Base-by-base conservation (phyloP, 2,113 vertebrate genomes). In the Pedionomus torquatus region DNA sequence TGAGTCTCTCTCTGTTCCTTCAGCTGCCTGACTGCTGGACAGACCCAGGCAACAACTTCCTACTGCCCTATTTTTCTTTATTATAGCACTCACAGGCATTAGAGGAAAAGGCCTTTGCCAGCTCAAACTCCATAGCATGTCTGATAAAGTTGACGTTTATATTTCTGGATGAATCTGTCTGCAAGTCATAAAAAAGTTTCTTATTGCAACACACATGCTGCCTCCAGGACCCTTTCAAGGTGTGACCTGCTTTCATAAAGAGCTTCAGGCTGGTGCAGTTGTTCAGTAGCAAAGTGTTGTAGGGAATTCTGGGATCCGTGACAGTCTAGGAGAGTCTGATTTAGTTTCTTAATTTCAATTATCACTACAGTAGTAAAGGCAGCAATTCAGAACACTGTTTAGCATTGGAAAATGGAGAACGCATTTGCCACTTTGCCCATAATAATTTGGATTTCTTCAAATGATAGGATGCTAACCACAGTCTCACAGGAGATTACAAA, bases 311-410 rank as follows among this genome's bases (percentile, higher is more conserved):
- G 83, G 58, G 72, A 72, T 75, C 30, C 48, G 15, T 44, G 75
- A 16, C 72, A 39, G 64, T 64, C 48, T 83, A 49, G 24, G 13
- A 72, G 14, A 70, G 23, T 70, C 60, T 78, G 48, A 75, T 54
- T 65, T 68, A 71, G 26, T 83, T 91, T 82, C 55, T 91, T 89
- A 48, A 72, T 90, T 90, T 90, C 85, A 92, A 78, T 89, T 94
- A 81, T 84, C 15, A 1, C 30, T 77, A 28, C 64, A 48, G 39
- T 21, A 83, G 23, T 66, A 30, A 89, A 87, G 43, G 55, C 89
- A 71, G 43, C 65, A 90, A 61, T 80, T 90, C 46, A 92, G 83
- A 95, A 17, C 28, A 35, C 10, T 63, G 21, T 52, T 83, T 44
- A 70, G 44, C 44, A 11, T 28, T 37, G 46, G 49, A 46, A 44